Base-by-base conservation (phyloP, 2,113 vertebrate species). In the Onychostoma macrolepis region DNA sequence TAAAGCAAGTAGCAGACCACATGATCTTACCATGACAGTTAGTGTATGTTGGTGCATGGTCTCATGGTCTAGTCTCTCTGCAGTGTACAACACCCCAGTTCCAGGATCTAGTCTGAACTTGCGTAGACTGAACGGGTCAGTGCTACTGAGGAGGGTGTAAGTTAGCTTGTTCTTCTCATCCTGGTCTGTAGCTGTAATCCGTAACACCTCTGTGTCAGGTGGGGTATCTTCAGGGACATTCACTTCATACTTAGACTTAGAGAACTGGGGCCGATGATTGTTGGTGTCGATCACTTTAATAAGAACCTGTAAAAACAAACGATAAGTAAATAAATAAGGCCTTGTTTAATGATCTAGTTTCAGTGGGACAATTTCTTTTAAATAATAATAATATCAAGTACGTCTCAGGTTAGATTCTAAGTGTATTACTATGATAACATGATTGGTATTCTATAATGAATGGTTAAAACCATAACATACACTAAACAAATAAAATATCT, bases 101-200 rank as follows among this genome's bases (percentile, higher is more conserved):
- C 95, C 96, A 3, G 98, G 97, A 88, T 99, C 98, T 13, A 99
- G 94, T 1, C 97, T 95, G 86, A 99, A 99, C 90, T 97, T 99
- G 93, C 95, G 97, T 77, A 99, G 95, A 88, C 98, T 99, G 90
- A 95, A 84, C 0, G 97, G 97, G 93, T 99, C 97, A 0, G 95
- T 95, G 88, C 98, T 99, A 90, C 97, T 96, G 88, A 98, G 97
- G 36, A 99, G 95, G 0, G 97, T 98, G 78, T 96, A 99, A 89
- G 98, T 98, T 65, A 99, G 89, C 85, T 98, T 99, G 94, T 99
- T 99, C 93, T 99, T 99, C 93, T 99, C 98, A 26, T 99, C 98
- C 89, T 94, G 94, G 92, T 99, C 98, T 1, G 92, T 89, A 3
- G 98, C 98, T 65, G 93, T 96, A 92, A 99, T 94, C 75, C 94